phyloP scores from a whole-genome alignment of 2,888 invertebrate species.

The Caenorhabditis japonica region DNA sequence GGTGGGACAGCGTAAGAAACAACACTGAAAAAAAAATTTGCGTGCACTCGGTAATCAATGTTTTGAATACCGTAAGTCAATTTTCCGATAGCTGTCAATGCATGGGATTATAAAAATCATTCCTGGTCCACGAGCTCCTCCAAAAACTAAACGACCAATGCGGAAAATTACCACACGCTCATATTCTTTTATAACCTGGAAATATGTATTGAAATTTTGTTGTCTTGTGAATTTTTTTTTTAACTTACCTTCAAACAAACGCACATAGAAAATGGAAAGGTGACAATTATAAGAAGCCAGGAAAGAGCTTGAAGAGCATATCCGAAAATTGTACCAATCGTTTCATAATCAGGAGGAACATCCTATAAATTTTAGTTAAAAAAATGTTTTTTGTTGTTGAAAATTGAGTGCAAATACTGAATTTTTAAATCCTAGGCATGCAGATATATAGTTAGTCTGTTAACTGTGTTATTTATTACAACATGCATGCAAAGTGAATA shows the following conservation, averaged over 20 bases:
- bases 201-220: not conserved
- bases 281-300: constrained; percentile 75
- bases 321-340: constrained; percentile 76
- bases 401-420: not conserved
- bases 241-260: constrained; percentile 74
- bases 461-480: too few species aligned
- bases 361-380: constrained; percentile 61
- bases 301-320: constrained; percentile 75
- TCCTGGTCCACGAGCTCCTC: constrained; percentile 85
- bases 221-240: not conserved
- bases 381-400: not conserved
- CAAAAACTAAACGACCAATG: constrained; percentile 85
- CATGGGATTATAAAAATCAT: constrained; percentile 97
- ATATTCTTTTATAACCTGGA: constrained; percentile 78
- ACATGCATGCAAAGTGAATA: too few species aligned
- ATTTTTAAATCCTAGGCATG: too few species aligned
- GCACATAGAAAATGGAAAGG: constrained; percentile 77
- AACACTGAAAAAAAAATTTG: constrained; percentile 68
- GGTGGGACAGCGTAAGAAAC: constrained; percentile 77
- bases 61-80: constrained; percentile 85
- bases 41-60: too few species aligned
- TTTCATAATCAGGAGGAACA: constrained; percentile 77
- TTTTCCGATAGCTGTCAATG: constrained; percentile 89
- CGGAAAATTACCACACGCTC: constrained; percentile 90
- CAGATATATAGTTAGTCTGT: too few species aligned